Conservation (phyloP, 2,797 vertebrate species). For the Danio choprae region DNA sequence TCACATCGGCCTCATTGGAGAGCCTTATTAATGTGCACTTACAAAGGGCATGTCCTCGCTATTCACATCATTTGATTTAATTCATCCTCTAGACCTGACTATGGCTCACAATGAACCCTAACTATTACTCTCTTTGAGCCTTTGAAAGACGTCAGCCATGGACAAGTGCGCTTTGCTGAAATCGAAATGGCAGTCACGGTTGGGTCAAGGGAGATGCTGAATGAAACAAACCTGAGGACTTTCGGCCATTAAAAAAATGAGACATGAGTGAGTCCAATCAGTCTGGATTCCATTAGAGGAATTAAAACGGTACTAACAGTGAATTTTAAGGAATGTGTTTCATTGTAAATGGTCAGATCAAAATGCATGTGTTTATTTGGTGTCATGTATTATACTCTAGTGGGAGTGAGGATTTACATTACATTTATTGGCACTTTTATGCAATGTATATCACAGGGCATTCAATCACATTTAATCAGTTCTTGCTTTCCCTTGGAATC, state of each 20-base stretch:
- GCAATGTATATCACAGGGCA: too few relatives aligned
- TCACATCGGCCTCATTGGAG: background rate
- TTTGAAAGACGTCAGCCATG: conserved; percentile 11
- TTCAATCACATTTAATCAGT: background rate
- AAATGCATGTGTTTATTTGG: background rate
- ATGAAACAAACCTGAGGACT: background rate
- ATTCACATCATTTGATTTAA: conserved; percentile 5
- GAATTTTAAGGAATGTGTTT: background rate
- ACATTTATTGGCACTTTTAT: too few relatives aligned
- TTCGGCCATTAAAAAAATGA: conserved; percentile 9
- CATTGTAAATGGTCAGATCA: background rate
- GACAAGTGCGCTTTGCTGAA: background rate
- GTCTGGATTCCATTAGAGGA: background rate
- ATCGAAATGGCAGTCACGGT: background rate
- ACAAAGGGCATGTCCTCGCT: conserved; percentile 12
- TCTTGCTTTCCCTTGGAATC: background rate
- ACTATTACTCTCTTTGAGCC: background rate
- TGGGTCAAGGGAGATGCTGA: background rate
- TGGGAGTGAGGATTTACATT: background rate
- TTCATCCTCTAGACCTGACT: background rate
- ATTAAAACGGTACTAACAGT: background rate
- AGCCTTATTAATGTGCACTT: conserved; percentile 26
- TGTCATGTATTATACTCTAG: background rate
- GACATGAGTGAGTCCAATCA: background rate
- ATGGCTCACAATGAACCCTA: conserved; percentile 11